A percentile compares a stretch with the other conserved stretches of the same genome.
phyloP scores from a whole-genome alignment of 2,888 invertebrate genomes.

The Loripinus fragilis region DNA sequence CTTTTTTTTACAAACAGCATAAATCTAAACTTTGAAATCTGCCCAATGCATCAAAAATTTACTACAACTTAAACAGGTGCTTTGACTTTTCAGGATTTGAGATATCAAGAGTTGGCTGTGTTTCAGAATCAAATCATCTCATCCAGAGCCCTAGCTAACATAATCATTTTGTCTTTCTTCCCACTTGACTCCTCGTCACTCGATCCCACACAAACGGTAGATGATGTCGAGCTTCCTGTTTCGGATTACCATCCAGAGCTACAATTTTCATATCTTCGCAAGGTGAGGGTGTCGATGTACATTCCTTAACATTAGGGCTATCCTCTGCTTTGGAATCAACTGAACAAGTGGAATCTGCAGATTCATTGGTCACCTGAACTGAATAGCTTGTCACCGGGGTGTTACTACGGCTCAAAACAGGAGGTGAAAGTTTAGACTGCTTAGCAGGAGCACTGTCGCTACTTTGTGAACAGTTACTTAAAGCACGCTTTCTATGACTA shows the following conservation, averaged over 20 bases:
- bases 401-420: not conserved
- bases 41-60: not conserved
- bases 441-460: slow-evolving; percentile 34
- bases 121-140: not conserved
- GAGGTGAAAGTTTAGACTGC: slow-evolving; percentile 30
- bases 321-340: slow-evolving; percentile 16
- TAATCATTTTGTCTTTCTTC: slow-evolving; percentile 47
- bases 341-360: not conserved
- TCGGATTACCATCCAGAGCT: slow-evolving; percentile 10
- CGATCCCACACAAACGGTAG: slow-evolving; percentile 76
- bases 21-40: too few species aligned
- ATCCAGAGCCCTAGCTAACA: too few species aligned
- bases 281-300: not conserved
- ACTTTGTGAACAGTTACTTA: slow-evolving; percentile 27
- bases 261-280: slow-evolving; percentile 2
- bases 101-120: not conserved
- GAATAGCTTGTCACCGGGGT: not conserved
- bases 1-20: too few species aligned
- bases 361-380: not conserved
- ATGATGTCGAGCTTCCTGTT: slow-evolving; percentile 64
- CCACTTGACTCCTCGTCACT: slow-evolving; percentile 71
- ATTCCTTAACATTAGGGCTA: not conserved
- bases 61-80: not conserved
- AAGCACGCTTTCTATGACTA: slow-evolving; percentile 64
- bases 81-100: not conserved